Conservation (phyloP, 2,113 vertebrate species). For the Sphaerodactylus townsendi region DNA sequence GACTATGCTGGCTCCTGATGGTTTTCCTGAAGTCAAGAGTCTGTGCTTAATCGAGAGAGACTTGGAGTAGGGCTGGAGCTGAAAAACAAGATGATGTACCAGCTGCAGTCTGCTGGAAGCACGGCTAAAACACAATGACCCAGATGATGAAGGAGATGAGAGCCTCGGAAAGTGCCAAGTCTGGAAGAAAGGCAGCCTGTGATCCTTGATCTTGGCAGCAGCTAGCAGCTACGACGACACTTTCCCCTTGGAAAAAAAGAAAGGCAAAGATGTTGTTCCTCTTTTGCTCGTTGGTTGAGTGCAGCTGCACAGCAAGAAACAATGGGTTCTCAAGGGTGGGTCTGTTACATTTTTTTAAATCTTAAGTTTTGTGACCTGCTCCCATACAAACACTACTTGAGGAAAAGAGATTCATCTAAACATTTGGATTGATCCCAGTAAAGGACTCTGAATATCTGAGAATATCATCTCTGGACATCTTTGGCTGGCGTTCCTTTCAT, state of each 20-base stretch:
- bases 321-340: neutral
- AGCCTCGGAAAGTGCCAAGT: neutral
- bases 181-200: neutral
- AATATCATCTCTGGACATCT: neutral
- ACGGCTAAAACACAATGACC: neutral
- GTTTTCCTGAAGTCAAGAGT: neutral
- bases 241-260: neutral
- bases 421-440: neutral
- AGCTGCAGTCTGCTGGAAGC: conserved; percentile 12
- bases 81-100: neutral
- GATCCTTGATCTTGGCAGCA: neutral
- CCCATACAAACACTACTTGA: neutral
- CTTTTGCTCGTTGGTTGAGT: neutral
- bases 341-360: neutral
- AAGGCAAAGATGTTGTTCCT: neutral
- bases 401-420: neutral
- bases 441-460: neutral
- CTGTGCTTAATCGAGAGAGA: neutral
- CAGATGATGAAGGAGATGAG: neutral
- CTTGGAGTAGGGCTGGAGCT: neutral
- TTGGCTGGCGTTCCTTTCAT: neutral
- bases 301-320: neutral
- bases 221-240: neutral
- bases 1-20: neutral
- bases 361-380: too few relatives aligned